These are phyloP conservation scores for Nothura maculosa DNA, from an alignment of 2,797 vertebrate species.

Conservation along the genomic window DNA sequence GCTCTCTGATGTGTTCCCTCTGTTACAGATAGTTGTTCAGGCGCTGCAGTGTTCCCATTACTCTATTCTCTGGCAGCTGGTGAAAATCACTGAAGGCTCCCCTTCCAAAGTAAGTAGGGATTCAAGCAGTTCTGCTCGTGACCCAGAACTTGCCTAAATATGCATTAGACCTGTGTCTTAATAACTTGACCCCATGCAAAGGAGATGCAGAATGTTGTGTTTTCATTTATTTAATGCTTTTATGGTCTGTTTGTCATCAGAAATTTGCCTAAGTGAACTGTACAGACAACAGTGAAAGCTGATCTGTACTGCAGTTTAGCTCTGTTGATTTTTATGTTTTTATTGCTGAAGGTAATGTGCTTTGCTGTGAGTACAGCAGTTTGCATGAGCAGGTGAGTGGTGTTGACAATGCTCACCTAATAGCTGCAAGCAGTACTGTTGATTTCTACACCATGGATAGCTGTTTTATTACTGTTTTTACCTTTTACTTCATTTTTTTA, in stretches of 20 bases:
- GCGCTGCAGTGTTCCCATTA: conserved; percentile 99
- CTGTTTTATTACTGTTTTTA: neutral
- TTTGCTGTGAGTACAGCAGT: neutral
- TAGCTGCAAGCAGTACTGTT: neutral
- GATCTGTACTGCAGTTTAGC: neutral
- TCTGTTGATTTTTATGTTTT: neutral
- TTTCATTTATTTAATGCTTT: neutral
- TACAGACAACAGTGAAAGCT: neutral
- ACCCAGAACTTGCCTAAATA: neutral
- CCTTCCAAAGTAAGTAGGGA: conserved; percentile 93
- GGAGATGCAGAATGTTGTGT: neutral
- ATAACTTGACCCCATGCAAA: neutral
- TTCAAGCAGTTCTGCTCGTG: conserved; percentile 31
- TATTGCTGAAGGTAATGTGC: neutral
- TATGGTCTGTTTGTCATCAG: neutral
- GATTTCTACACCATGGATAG: neutral
- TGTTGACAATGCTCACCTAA: neutral
- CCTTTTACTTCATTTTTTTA: neutral
- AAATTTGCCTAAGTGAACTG: neutral
- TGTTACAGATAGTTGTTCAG: conserved; percentile 94
- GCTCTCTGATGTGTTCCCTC: conserved; percentile 39
- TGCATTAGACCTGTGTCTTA: neutral
- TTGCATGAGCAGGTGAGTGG: neutral
- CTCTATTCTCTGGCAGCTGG: conserved; percentile 99
- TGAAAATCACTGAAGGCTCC: conserved; percentile 96